These are phyloP conservation scores for Troides oblongomaculatus DNA, from an alignment of 2,888 invertebrate genomes.

Conservation along the genomic window DNA sequence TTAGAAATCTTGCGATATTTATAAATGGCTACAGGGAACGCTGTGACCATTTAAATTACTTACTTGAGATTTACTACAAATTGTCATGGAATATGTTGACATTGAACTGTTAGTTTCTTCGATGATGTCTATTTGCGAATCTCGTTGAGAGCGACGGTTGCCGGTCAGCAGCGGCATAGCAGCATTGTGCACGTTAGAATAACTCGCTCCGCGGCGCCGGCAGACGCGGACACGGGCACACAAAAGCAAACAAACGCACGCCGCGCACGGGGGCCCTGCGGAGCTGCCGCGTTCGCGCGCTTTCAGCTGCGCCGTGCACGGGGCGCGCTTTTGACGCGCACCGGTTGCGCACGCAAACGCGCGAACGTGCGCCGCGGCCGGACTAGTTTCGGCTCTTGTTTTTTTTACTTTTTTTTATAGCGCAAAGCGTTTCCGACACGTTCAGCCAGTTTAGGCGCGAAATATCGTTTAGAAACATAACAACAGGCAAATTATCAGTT, in stretches of 20 bases:
- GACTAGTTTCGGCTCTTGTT: not conserved
- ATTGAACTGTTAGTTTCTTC: too few relatives aligned
- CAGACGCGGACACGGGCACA: not conserved
- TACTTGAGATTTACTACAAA: too few relatives aligned
- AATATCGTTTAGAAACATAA: too few relatives aligned
- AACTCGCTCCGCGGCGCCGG: not conserved
- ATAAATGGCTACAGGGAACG: too few relatives aligned
- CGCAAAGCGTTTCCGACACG: not conserved
- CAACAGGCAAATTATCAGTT: too few relatives aligned
- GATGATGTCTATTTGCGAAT: too few relatives aligned
- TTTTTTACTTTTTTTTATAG: not conserved
- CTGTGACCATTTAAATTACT: too few relatives aligned
- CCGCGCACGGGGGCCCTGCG: slow-evolving; percentile 17
- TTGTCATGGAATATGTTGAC: too few relatives aligned
- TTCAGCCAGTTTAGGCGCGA: not conserved
- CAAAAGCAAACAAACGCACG: slow-evolving; percentile 12
- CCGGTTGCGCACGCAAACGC: slow-evolving; percentile 2
- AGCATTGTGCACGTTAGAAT: not conserved
- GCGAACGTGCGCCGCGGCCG: not conserved
- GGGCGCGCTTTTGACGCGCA: slow-evolving; percentile 14
- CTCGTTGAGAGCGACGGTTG: too few relatives aligned
- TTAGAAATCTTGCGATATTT: too few relatives aligned
- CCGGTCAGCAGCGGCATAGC: slow-evolving; percentile 1
- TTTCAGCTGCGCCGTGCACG: slow-evolving; percentile 14
- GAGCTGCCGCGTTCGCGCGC: slow-evolving; percentile 9